Percentiles rank a stretch among this genome's conserved stretches.
Conservation (phyloP, 2,888 invertebrate species). For the Drosophila nr. perissopoda region DNA sequence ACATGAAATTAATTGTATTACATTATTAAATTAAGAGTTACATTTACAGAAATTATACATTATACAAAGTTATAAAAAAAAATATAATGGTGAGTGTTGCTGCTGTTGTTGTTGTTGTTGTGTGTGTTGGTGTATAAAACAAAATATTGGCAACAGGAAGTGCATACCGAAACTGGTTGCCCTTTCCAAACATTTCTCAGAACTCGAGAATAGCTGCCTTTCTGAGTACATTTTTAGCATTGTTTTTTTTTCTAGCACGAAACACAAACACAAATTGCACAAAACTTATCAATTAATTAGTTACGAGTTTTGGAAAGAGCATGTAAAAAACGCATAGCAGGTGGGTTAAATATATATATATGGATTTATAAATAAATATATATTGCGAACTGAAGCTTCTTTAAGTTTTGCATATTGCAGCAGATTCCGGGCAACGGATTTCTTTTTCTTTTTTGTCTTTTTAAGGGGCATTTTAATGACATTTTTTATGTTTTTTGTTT, state of each 20-base stretch:
- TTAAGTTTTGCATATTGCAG: conserved; percentile 64
- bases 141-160: conserved; percentile 31
- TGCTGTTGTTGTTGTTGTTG: conserved; percentile 19
- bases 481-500: conserved; percentile 21
- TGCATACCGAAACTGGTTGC: conserved; percentile 30
- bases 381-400: conserved; percentile 53
- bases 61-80: conserved; percentile 37
- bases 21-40: conserved; percentile 64
- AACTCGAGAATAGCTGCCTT: not conserved
- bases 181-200: conserved; percentile 21
- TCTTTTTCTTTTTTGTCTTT: conserved; percentile 13
- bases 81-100: conserved; percentile 46
- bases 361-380: conserved; percentile 12
- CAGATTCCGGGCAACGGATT: conserved; percentile 47
- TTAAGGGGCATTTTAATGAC: conserved; percentile 1
- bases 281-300: conserved; percentile 42
- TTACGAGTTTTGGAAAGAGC: conserved; percentile 33
- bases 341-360: conserved; percentile 45
- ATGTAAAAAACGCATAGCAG: conserved; percentile 42
- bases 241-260: conserved; percentile 1
- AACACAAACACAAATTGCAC: conserved; percentile 52
- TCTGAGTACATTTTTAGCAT: not conserved
- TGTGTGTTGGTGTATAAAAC: conserved; percentile 27
- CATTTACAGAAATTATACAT: conserved; percentile 38
- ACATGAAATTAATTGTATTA: conserved; percentile 58